These are phyloP conservation scores for Zoanthus gigantus DNA, from an alignment of 92 coral and sea anemone genomes.

Conservation along the genomic window DNA sequence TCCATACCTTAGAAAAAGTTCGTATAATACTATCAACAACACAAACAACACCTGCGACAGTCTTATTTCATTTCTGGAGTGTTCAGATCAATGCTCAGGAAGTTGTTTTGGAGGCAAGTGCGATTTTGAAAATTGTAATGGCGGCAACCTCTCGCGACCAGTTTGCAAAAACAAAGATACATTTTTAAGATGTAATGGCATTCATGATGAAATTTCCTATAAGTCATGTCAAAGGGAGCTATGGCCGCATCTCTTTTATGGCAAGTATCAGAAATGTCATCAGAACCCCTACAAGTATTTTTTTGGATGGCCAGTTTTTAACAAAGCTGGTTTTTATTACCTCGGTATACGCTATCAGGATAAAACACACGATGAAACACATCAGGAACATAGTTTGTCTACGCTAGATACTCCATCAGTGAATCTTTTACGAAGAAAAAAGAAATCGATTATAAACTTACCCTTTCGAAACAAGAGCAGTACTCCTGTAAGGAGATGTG, in stretches of 20 bases:
- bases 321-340: conserved; percentile 9
- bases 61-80: conserved; percentile 10
- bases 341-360: not conserved
- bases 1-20: not conserved
- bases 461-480: not conserved
- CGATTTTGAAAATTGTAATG: not conserved
- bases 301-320: conserved; percentile 21
- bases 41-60: not conserved
- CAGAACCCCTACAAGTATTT: conserved; percentile 65
- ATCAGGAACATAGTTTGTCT: not conserved
- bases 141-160: not conserved
- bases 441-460: not conserved
- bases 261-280: conserved; percentile 61
- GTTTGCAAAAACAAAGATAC: conserved; percentile 35
- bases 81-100: conserved; percentile 12
- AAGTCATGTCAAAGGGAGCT: conserved; percentile 35
- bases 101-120: not conserved
- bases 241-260: conserved; percentile 62
- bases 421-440: not conserved
- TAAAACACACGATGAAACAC: not conserved
- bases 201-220: conserved; percentile 19
- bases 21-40: not conserved
- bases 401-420: not conserved
- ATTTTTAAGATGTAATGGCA: conserved; percentile 40
- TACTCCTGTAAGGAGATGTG: conserved; percentile 34